Conservation (phyloP, 2,113 vertebrate genomes). For the Macrotis lagotis region DNA sequence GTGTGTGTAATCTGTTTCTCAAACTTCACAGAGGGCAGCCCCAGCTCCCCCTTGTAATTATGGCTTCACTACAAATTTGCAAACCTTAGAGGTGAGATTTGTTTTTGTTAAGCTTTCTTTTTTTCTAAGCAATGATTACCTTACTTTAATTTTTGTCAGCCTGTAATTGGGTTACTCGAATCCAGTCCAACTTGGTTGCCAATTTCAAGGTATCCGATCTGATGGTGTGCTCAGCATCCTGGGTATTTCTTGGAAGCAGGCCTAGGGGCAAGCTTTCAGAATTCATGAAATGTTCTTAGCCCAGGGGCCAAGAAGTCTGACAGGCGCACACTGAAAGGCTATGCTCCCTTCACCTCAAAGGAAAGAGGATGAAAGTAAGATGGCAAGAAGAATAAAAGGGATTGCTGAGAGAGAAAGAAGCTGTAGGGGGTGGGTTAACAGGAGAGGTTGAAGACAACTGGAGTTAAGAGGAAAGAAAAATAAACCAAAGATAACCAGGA, state of each 20-base stretch:
- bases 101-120: constrained; percentile 81
- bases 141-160: constrained; percentile 83
- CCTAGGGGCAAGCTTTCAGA: constrained; percentile 68
- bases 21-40: constrained; percentile 82
- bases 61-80: constrained; percentile 80
- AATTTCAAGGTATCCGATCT: background rate
- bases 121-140: constrained; percentile 86
- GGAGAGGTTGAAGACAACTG: background rate
- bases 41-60: constrained; percentile 80
- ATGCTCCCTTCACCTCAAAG: constrained; percentile 61
- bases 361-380: background rate
- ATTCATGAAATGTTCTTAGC: constrained; percentile 73
- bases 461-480: constrained; percentile 19
- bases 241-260: constrained; percentile 56
- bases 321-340: constrained; percentile 35
- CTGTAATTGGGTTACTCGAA: constrained; percentile 79
- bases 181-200: constrained; percentile 65
- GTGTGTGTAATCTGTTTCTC: constrained; percentile 83
- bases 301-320: constrained; percentile 71
- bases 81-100: constrained; percentile 84
- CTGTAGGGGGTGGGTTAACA: background rate
- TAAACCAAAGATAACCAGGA: background rate
- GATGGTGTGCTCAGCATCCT: background rate
- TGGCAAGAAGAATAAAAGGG: background rate
- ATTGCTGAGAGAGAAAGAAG: constrained; percentile 25